phyloP scores from a whole-genome alignment of 2,888 invertebrate genomes.

The Tipula confusa region DNA sequence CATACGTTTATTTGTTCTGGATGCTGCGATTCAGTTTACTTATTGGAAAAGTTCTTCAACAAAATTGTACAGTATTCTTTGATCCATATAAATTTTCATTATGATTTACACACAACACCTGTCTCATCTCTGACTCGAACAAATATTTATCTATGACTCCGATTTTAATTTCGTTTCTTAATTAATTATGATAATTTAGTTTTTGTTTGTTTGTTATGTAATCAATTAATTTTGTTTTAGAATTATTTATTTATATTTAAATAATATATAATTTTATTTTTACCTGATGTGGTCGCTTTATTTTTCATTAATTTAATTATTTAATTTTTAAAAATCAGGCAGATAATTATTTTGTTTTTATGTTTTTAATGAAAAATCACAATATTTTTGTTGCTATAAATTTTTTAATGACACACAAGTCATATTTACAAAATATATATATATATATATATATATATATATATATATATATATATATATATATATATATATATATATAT shows the following conservation, averaged over 20 bases:
- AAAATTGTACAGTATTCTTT: no score
- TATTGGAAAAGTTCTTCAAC: no score
- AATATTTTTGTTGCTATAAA: neutral
- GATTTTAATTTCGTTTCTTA: slow-evolving; percentile 3
- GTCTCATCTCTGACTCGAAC: neutral
- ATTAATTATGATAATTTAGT: slow-evolving; percentile 15
- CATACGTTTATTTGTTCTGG: no score
- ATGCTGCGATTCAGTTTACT: no score
- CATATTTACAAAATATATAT: neutral
- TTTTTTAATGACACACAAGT: neutral
- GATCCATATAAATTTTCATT: no score
- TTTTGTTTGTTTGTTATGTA: neutral
- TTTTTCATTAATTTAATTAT: neutral
- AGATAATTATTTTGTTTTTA: neutral
- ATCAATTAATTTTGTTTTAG: neutral
- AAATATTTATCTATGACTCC: neutral
- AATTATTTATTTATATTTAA: neutral
- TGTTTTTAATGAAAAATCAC: neutral
- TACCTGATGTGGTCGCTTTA: neutral
- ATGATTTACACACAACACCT: no score
- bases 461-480: neutral
- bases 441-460: neutral
- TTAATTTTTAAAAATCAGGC: neutral
- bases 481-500: neutral
- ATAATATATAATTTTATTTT: no score